Conservation (phyloP, 2,888 invertebrate genomes). For the Drosophila kuntzei region DNA sequence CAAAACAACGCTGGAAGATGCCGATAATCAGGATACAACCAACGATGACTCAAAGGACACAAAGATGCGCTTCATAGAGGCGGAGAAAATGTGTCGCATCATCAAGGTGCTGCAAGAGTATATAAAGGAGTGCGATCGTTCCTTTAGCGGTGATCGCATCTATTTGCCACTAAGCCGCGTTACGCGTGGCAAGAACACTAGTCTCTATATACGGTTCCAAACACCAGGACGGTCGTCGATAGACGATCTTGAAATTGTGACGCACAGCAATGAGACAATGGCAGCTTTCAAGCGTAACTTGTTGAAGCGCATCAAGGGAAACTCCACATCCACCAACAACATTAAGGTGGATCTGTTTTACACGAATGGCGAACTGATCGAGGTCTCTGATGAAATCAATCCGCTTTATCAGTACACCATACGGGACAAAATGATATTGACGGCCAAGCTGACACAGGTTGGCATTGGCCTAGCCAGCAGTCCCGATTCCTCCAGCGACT, state of each 20-base stretch:
- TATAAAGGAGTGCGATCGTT: conserved; percentile 96
- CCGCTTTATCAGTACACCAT: conserved; percentile 94
- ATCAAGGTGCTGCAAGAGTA: conserved; percentile 98
- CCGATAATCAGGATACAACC: conserved; percentile 61
- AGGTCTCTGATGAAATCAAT: conserved; percentile 94
- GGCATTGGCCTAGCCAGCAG: conserved; percentile 91
- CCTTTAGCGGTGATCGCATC: conserved; percentile 94
- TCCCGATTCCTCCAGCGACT: conserved; percentile 97
- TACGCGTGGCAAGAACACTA: conserved; percentile 95
- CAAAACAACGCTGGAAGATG: conserved; percentile 73
- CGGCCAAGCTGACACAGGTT: conserved; percentile 91
- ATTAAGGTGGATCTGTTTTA: conserved; percentile 95
- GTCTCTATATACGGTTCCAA: conserved; percentile 94
- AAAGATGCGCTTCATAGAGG: conserved; percentile 87
- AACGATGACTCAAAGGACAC: conserved; percentile 82
- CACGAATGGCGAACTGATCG: conserved; percentile 94
- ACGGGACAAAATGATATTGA: conserved; percentile 90
- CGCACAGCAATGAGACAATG: conserved; percentile 97
- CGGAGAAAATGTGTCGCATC: conserved; percentile 95
- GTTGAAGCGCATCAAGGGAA: conserved; percentile 86
- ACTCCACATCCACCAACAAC: conserved; percentile 89
- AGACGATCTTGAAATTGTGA: conserved; percentile 96
- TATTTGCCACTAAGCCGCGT: conserved; percentile 94
- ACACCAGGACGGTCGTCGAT: conserved; percentile 94
- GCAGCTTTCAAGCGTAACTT: conserved; percentile 93